These are phyloP conservation scores for Leptinotarsa tumamoca DNA, from an alignment of 2,888 invertebrate genomes.

Conservation along the genomic window DNA sequence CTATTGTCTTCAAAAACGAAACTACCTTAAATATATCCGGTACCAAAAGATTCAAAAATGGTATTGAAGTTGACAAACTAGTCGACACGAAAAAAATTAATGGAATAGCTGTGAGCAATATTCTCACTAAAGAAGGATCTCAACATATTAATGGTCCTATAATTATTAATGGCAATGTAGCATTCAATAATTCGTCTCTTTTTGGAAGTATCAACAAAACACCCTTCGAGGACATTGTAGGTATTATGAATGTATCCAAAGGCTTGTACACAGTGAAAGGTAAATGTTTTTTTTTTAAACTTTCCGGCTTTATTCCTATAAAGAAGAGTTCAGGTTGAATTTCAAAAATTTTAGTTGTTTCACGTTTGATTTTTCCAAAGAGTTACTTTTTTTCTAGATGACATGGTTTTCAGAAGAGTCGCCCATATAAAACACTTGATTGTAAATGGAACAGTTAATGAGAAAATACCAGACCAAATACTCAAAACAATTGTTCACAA, in stretches of 20 bases:
- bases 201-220: constrained; percentile 59
- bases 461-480: constrained; percentile 51
- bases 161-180: constrained; percentile 59
- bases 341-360: background rate
- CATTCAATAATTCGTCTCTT: constrained; percentile 60
- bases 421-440: constrained; percentile 57
- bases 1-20: constrained; percentile 65
- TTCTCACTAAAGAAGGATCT: constrained; percentile 64
- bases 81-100: constrained; percentile 64
- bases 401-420: constrained; percentile 57
- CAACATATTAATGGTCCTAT: constrained; percentile 60
- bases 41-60: constrained; percentile 59
- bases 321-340: too few species aligned
- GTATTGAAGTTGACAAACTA: constrained; percentile 59
- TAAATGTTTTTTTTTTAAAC: constrained; percentile 34
- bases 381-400: constrained; percentile 52
- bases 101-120: constrained; percentile 59
- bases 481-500: constrained; percentile 56
- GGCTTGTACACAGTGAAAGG: constrained; percentile 55
- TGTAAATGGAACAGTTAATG: constrained; percentile 56
- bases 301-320: too few species aligned
- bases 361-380: background rate
- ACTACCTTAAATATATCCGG: constrained; percentile 54
- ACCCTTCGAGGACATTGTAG: constrained; percentile 50
- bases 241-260: constrained; percentile 51